Conservation (phyloP, 2,113 vertebrate genomes). For the Apteryx owenii region DNA sequence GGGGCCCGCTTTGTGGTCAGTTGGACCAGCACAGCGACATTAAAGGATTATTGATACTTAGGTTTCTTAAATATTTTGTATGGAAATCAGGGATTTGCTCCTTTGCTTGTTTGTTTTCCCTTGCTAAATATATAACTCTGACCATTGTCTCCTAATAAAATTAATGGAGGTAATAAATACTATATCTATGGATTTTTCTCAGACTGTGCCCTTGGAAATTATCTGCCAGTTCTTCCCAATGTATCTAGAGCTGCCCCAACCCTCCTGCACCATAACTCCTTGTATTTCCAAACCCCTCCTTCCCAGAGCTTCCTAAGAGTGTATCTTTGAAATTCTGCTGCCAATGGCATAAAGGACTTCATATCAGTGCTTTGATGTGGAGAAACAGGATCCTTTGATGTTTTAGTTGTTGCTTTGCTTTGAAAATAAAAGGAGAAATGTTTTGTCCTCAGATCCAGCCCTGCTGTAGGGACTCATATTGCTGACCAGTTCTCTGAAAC, state of each 20-base stretch:
- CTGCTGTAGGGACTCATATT: fast-evolving
- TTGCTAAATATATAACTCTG: not conserved
- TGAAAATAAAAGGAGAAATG: not conserved
- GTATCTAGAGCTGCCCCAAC: not conserved
- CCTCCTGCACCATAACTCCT: not conserved
- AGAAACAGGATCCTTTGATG: not conserved
- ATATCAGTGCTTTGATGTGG: not conserved
- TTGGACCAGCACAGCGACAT: not conserved
- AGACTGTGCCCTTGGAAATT: not conserved
- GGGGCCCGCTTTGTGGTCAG: not conserved
- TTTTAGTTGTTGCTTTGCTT: not conserved
- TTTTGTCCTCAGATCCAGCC: not conserved
- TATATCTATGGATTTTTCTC: not conserved
- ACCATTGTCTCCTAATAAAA: not conserved
- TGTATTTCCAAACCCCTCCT: not conserved
- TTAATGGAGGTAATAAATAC: not conserved
- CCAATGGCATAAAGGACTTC: not conserved
- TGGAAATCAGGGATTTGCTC: not conserved
- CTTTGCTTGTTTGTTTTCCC: not conserved
- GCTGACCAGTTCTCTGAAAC: not conserved
- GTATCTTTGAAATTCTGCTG: not conserved
- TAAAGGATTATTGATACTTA: not conserved
- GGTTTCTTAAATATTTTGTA: not conserved
- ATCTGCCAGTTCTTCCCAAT: not conserved
- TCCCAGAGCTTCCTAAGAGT: not conserved